These are phyloP conservation scores for Hermetia illucens DNA, from an alignment of 1,140 invertebrate species.

Conservation along the genomic window DNA sequence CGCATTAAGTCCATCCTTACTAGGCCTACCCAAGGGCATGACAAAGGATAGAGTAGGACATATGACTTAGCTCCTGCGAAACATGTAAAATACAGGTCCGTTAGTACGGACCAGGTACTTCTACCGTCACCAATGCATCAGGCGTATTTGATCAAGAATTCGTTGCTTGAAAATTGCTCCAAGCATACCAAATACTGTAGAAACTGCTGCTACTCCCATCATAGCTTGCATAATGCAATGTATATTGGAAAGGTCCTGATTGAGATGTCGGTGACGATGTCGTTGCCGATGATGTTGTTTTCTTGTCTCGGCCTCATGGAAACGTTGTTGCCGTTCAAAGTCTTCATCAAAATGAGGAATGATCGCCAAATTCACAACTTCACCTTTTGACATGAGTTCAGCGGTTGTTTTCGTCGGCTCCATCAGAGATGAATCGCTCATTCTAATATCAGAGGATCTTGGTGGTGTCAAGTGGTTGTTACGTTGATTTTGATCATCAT, in stretches of 20 bases:
- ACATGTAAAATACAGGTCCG: conserved; percentile 8
- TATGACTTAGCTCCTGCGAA: not conserved
- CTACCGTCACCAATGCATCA: conserved; percentile 31
- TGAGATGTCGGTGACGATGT: conserved; percentile 22
- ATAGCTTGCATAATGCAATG: conserved; percentile 32
- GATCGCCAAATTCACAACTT: conserved; percentile 29
- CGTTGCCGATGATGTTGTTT: conserved; percentile 20
- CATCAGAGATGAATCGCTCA: too few species aligned
- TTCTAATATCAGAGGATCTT: conserved; percentile 8
- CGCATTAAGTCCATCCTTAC: not conserved
- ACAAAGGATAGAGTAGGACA: not conserved
- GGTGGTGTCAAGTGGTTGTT: conserved; percentile 7
- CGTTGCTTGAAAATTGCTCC: conserved; percentile 30
- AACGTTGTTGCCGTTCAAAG: conserved; percentile 12
- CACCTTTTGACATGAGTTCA: conserved; percentile 26
- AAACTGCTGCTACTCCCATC: conserved; percentile 29
- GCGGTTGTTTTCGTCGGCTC: too few species aligned
- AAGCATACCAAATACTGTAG: conserved; percentile 29
- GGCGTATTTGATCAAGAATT: conserved; percentile 27
- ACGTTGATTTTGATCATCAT: not conserved
- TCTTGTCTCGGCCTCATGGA: conserved; percentile 12
- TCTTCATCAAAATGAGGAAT: conserved; percentile 29
- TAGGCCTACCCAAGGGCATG: not conserved
- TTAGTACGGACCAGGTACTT: conserved; percentile 13
- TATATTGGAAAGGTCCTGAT: conserved; percentile 27